Evolutionary conservation across 2,888 invertebrate species (phyloP).

Genomic region (Ethmia dodecea): DNA sequence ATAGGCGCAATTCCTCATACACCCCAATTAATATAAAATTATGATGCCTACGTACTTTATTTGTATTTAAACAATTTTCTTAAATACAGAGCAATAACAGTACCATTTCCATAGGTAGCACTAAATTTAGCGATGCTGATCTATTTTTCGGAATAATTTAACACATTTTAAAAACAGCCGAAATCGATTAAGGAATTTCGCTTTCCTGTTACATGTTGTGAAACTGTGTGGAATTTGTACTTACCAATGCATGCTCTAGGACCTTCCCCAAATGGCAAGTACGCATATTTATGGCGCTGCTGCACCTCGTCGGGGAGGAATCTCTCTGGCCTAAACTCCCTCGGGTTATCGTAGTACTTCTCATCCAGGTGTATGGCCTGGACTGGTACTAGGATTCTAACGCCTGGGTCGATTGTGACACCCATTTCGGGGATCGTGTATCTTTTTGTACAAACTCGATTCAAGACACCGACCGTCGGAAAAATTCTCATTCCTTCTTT

Average conservation of each 20-base stretch:
- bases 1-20: too few relatives aligned
- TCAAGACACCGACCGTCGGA: constrained; percentile 21
- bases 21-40: too few relatives aligned
- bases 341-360: constrained; percentile 25
- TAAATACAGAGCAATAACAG: too few relatives aligned
- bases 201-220: too few relatives aligned
- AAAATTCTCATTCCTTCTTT: constrained; percentile 28
- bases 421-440: constrained; percentile 26
- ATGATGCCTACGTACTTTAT: too few relatives aligned
- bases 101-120: too few relatives aligned
- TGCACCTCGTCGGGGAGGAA: constrained; percentile 18
- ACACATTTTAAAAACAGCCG: too few relatives aligned
- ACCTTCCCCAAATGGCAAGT: constrained; percentile 29
- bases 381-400: constrained; percentile 23
- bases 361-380: constrained; percentile 30
- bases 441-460: constrained; percentile 14
- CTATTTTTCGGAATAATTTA: too few relatives aligned
- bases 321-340: constrained; percentile 28
- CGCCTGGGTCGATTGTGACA: constrained; percentile 26
- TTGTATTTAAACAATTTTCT: too few relatives aligned
- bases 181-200: too few relatives aligned
- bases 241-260: constrained; percentile 26
- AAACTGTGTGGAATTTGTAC: constrained; percentile 15
- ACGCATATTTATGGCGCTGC: constrained; percentile 19
- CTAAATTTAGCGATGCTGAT: too few relatives aligned